These are phyloP conservation scores for Orientallactaga sibirica DNA, from an alignment of 2,797 vertebrate genomes.

Conservation along the genomic window DNA sequence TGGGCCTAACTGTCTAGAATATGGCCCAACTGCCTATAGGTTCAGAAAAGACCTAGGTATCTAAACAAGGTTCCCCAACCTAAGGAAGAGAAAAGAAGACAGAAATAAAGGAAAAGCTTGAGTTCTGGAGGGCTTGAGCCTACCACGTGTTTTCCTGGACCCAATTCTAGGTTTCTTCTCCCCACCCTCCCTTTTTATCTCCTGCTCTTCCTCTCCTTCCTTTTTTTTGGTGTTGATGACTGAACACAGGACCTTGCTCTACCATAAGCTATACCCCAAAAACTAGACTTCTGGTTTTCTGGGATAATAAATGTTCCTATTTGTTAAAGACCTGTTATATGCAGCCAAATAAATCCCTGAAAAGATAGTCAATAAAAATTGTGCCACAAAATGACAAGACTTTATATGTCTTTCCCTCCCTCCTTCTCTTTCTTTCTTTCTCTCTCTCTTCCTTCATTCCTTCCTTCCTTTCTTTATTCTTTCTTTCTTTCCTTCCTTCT, in stretches of 20 bases:
- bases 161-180: neutral
- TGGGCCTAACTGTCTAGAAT: neutral
- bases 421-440: no score
- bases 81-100: neutral
- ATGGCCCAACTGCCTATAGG: neutral
- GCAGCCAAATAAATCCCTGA: neutral
- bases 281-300: neutral
- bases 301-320: neutral
- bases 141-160: neutral
- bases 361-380: constrained; percentile 39
- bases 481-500: no score
- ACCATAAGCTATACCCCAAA: neutral
- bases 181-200: neutral
- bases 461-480: no score
- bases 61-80: neutral
- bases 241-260: neutral
- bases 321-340: neutral
- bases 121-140: neutral
- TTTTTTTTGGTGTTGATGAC: neutral
- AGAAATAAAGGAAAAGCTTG: neutral
- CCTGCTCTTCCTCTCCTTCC: neutral
- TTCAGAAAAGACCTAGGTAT: neutral
- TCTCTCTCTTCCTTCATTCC: no score
- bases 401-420: neutral
- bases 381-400: neutral